Evolutionary conservation across 2,113 vertebrate genomes (phyloP).

Genomic region (Alethe castanea): DNA sequence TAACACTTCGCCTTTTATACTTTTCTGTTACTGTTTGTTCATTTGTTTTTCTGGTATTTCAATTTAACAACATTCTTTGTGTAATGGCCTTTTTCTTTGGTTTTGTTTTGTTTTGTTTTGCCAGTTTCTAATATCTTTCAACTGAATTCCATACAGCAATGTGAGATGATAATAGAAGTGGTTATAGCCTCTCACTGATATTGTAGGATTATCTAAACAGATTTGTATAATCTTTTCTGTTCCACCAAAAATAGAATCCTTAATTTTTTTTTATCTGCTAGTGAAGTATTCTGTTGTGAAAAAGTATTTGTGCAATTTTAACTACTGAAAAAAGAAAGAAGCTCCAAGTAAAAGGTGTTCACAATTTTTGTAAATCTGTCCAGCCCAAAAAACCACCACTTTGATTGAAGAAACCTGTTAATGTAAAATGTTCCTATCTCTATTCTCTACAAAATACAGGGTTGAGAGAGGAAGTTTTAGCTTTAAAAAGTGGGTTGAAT

Average conservation of each 20-base stretch:
- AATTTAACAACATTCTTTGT: background rate
- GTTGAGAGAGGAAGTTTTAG: background rate
- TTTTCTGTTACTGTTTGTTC: background rate
- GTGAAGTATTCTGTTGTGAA: background rate
- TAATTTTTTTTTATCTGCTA: background rate
- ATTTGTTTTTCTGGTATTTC: background rate
- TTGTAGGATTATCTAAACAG: background rate
- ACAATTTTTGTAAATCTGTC: background rate
- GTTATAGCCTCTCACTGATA: background rate
- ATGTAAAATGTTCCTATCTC: background rate
- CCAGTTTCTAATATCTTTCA: background rate
- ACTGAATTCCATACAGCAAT: background rate
- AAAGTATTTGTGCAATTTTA: background rate
- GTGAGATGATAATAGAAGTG: background rate
- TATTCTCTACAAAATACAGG: background rate
- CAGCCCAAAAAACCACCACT: fast-evolving
- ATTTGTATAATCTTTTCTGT: background rate
- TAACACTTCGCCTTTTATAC: background rate
- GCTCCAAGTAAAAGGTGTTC: background rate
- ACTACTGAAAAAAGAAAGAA: background rate
- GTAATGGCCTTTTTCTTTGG: background rate
- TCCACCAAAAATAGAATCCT: background rate
- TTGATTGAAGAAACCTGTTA: background rate
- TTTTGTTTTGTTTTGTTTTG: background rate
- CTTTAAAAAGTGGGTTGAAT: background rate